Evolutionary conservation across 2,113 vertebrate species (phyloP).

Genomic region (Phyllopteryx taeniolatus): DNA sequence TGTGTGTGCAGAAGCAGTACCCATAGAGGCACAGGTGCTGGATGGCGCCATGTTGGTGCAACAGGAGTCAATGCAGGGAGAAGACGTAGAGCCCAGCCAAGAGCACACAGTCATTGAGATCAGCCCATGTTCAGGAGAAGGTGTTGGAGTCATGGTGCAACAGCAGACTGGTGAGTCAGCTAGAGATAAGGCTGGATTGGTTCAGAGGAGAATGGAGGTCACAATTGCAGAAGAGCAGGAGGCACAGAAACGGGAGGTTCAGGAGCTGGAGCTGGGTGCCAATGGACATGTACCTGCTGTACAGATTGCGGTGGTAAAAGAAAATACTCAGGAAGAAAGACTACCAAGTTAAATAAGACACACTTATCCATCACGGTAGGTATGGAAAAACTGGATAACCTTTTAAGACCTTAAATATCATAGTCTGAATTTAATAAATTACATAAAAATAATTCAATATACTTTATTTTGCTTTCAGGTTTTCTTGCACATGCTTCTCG

Average conservation of each 20-base stretch:
- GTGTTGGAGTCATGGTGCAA: constrained; percentile 68
- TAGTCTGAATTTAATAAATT: background rate
- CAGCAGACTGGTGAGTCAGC: constrained; percentile 57
- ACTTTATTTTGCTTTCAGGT: background rate
- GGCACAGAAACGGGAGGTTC: constrained; percentile 76
- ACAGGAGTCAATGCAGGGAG: constrained; percentile 51
- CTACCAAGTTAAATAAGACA: background rate
- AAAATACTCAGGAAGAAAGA: constrained; percentile 58
- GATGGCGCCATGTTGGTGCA: constrained; percentile 61
- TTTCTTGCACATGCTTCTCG: too few relatives aligned
- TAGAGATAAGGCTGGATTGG: constrained; percentile 72
- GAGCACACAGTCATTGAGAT: constrained; percentile 85
- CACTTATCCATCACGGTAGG: background rate
- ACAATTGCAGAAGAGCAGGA: constrained; percentile 46
- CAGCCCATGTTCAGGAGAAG: constrained; percentile 75
- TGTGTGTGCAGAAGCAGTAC: constrained; percentile 56
- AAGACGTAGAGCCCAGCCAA: constrained; percentile 43
- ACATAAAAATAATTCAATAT: background rate
- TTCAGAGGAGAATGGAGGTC: constrained; percentile 78
- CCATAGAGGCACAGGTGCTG: constrained; percentile 53
- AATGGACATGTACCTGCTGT: constrained; percentile 70
- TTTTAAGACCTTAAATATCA: background rate
- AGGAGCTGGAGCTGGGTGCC: constrained; percentile 75
- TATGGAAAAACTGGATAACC: background rate
- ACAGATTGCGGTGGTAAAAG: constrained; percentile 75